Base-by-base conservation (phyloP, 2,113 vertebrate species). In the Pygoscelis antarcticus region DNA sequence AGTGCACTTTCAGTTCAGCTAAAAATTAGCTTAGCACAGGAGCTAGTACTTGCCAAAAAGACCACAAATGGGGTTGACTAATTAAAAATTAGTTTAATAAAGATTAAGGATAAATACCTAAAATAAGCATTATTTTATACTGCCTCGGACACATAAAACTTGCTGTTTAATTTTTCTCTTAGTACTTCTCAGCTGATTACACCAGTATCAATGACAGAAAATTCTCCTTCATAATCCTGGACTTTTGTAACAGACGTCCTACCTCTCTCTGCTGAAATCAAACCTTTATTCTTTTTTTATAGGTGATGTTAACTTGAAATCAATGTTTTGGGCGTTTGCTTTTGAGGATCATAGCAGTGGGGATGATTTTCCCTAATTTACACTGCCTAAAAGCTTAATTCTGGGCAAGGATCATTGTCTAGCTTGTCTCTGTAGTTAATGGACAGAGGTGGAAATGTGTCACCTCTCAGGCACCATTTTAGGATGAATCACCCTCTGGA, bases 1-100 rank as follows among this genome's bases (percentile, higher is more conserved):
- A 92, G 20, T 90, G 55, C 46, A 92, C 66, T 96, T 90, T 72
- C 87, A 96, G 75, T 90, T 97, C 69, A 76, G 29, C 83, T 97
- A 84, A 97, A 93, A 78, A 91, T 60, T 54, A 84, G 13, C 8
- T 90, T 91, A 69, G 34, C 85, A 49, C 36, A 87, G 69, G 78
- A 94, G 60, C 12, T 40, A 7, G 30, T 44, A 80, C 29, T 94
- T 74, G n/a, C 21, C 54, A 76, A 51, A 75, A 34, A 54, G 47
- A 44, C 23, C 11, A 34, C 14, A 79, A 62, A 64, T 25, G 2
- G 1, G 1, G 3, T 25, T 80, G 34, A 30, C 2, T 6, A 55
- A 5, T 75, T 72, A n/a, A 62, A 70, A 71, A 76, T 26, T 52
- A 65, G 26, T 86, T 72, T 18, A 58, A 60, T 70, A 65, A 68